A percentile compares a stretch with the other conserved stretches of the same genome.
These are phyloP conservation scores for Cryptus armator DNA, from an alignment of 2,888 invertebrate species.

Conservation along the genomic window DNA sequence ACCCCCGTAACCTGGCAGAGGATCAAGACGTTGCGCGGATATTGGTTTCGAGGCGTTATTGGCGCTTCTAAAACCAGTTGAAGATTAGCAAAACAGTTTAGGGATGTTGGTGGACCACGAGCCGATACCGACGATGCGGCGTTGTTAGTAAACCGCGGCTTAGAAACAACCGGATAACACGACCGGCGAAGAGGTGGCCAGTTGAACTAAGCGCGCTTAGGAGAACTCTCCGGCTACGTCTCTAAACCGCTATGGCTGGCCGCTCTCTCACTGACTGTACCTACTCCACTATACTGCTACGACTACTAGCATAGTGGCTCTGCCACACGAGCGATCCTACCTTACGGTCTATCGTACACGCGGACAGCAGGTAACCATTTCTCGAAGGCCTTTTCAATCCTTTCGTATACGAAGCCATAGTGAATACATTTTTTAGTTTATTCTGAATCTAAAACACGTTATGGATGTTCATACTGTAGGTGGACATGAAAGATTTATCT, in stretches of 20 bases:
- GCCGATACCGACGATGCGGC: constrained; percentile 77
- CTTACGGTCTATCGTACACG: background rate
- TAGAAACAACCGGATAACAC: constrained; percentile 87
- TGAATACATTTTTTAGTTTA: too few species aligned
- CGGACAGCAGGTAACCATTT: background rate
- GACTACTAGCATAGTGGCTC: constrained; percentile 4
- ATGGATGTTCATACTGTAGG: background rate
- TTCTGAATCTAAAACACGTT: too few species aligned
- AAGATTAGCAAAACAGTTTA: constrained; percentile 77
- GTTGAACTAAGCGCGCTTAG: constrained; percentile 84
- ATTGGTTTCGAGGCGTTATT: background rate
- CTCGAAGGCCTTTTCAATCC: background rate
- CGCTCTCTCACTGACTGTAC: constrained; percentile 40
- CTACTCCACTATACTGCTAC: constrained; percentile 13
- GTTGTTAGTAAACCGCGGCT: constrained; percentile 91
- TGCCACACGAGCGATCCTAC: background rate
- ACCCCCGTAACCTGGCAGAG: background rate
- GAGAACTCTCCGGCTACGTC: constrained; percentile 81
- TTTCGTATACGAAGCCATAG: too few species aligned
- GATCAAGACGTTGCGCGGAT: background rate
- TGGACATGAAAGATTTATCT: background rate
- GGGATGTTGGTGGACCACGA: constrained; percentile 70
- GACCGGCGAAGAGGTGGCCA: constrained; percentile 81
- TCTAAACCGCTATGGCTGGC: constrained; percentile 64
- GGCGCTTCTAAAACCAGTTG: constrained; percentile 24